Conservation (phyloP, 2,888 invertebrate species). For the Coleophora deauratella region DNA sequence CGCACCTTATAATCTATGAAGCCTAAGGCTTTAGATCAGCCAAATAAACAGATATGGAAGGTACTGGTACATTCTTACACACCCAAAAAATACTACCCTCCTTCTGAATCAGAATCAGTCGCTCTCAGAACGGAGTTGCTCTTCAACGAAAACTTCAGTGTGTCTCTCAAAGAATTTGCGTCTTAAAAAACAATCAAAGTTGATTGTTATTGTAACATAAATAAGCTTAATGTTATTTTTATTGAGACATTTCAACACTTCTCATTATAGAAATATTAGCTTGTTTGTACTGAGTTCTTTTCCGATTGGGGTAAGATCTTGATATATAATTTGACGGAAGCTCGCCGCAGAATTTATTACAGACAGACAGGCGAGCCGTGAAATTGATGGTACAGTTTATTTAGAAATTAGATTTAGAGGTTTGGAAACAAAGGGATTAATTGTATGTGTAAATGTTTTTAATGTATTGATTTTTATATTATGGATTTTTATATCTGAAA, state of each 20-base stretch:
- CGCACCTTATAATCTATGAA: too few relatives aligned
- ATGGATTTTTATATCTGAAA: too few relatives aligned
- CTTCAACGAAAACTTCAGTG: background rate
- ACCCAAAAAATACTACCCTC: too few relatives aligned
- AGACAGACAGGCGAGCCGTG: background rate
- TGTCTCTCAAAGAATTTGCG: slow-evolving; percentile 6
- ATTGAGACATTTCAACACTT: slow-evolving; percentile 5
- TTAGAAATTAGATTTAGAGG: too few relatives aligned
- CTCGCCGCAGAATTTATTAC: slow-evolving; percentile 1
- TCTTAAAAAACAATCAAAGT: slow-evolving; percentile 11
- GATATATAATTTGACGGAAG: background rate
- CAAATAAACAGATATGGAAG: too few relatives aligned
- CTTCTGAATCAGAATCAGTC: too few relatives aligned
- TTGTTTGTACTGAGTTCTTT: slow-evolving; percentile 4
- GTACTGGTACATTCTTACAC: too few relatives aligned
- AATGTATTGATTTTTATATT: too few relatives aligned
- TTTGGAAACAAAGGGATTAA: too few relatives aligned
- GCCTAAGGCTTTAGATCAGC: too few relatives aligned
- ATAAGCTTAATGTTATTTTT: slow-evolving; percentile 5
- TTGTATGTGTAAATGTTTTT: too few relatives aligned
- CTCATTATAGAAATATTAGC: slow-evolving; percentile 4
- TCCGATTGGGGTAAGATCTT: slow-evolving; percentile 2
- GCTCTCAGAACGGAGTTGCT: background rate
- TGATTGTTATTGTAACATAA: slow-evolving; percentile 10
- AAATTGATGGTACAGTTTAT: too few relatives aligned